These are phyloP conservation scores for Aphelocoma californica DNA, from an alignment of 2,797 vertebrate species.

Conservation along the genomic window DNA sequence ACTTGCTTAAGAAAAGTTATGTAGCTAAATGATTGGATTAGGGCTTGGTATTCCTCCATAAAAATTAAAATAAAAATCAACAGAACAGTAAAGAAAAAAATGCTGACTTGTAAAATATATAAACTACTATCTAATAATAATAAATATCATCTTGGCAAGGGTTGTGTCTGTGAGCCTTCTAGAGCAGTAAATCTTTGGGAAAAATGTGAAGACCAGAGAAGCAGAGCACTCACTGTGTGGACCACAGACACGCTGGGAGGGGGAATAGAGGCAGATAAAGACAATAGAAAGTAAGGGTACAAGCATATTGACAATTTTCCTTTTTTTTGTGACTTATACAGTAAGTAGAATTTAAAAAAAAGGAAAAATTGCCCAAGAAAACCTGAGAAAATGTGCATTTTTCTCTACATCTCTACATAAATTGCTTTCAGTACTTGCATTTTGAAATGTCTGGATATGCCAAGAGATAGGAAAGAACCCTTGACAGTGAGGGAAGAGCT, in stretches of 20 bases:
- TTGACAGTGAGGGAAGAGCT: background rate
- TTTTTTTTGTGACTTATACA: background rate
- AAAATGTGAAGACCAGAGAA: background rate
- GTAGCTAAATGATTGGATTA: background rate
- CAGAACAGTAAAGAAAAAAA: background rate
- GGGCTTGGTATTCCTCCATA: background rate
- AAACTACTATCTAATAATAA: conserved; percentile 4
- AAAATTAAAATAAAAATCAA: background rate
- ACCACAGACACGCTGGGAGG: background rate
- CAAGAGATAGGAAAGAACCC: background rate
- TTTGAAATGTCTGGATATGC: background rate
- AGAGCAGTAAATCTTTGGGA: background rate
- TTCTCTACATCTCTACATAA: background rate
- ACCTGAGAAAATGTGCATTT: background rate
- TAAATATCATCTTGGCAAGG: conserved; percentile 3
- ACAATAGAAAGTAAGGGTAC: background rate
- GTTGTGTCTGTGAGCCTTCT: background rate
- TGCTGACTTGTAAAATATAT: background rate
- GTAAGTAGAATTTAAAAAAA: background rate
- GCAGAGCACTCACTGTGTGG: background rate
- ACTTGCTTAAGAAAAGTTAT: background rate
- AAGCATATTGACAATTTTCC: rapidly evolving
- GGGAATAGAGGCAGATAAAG: background rate
- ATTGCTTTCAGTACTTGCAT: background rate
- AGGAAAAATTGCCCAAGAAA: background rate